Evolutionary conservation across 2,113 vertebrate species (phyloP), one percentile per base, ranked within the genome.

Genomic region (Brachyhypopomus gauderio): DNA sequence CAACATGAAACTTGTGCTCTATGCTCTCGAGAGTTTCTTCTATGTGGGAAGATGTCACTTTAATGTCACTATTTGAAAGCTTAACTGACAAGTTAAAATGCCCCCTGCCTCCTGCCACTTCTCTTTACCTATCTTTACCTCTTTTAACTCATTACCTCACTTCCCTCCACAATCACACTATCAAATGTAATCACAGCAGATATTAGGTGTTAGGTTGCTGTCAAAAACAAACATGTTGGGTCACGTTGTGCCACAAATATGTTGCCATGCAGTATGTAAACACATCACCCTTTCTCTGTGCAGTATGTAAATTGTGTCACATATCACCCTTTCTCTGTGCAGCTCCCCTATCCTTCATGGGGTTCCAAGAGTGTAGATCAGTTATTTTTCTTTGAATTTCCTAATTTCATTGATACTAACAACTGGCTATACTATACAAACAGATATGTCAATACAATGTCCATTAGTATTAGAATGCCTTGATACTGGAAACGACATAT

Each of bases 81-180:
- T 73, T 73, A 20, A 27, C 72, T 5, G 27, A 36, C 14, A 14
- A 1, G 12, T 52, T 52, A 14, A 52, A 52, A 3, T 52, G 45
- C 12, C 45, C 9, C 41, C 9, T 41, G 3, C 41, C 41, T 41
- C 7, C 41, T 41, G 41, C 41, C 9, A 41, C 85, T 6, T 34
- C 25, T 58, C 23, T 12, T 55, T 27, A 14, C 38, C 38, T 38
- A 3, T 8, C 4, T 22, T 22, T 25, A 0, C 3, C 1, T 3
- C 34, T 34, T 16, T 7, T 9, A 70, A 41, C 41, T 41, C 4
- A 23, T 48, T 55, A 8, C 38, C 30, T 30, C 30, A 30, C 30
- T 30, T 30, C 30, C 30, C 73, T 84, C 86, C 88, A 88, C 90
- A 90, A 27, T 78, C 23, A 41, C 52, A 69, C 23, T 30, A 16